These are phyloP conservation scores for Chloroclystis v-ata DNA, from an alignment of 2,888 invertebrate species.

Conservation along the genomic window DNA sequence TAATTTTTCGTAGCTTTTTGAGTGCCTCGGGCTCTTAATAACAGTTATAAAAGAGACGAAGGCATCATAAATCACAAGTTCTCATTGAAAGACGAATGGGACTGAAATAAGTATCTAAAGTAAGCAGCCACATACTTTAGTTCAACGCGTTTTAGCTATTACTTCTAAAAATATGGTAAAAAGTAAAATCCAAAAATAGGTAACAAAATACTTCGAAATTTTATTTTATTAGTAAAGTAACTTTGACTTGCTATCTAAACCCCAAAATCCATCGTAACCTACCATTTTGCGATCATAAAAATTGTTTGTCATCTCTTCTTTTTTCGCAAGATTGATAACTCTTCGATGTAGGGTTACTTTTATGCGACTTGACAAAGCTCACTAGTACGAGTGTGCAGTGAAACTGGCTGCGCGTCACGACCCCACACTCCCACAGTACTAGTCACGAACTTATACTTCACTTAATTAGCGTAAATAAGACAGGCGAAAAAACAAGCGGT, in stretches of 20 bases:
- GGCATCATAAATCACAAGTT: constrained; percentile 59
- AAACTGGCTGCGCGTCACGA: constrained; percentile 57
- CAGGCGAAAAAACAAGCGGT: constrained; percentile 63
- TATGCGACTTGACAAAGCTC: constrained; percentile 37
- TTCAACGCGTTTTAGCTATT: too few relatives aligned
- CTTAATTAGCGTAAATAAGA: constrained; percentile 77
- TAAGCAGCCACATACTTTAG: not conserved
- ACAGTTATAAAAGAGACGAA: constrained; percentile 59
- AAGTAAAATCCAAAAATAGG: too few relatives aligned
- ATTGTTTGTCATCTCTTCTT: too few relatives aligned
- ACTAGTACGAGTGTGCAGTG: constrained; percentile 21
- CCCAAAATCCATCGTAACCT: too few relatives aligned
- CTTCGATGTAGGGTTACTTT: too few relatives aligned
- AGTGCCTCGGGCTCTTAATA: constrained; percentile 54
- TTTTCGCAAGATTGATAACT: too few relatives aligned
- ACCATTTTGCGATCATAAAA: too few relatives aligned
- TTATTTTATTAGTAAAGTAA: too few relatives aligned
- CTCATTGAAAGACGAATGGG: constrained; percentile 15
- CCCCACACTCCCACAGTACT: constrained; percentile 61
- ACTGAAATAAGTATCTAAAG: not conserved
- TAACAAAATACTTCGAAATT: too few relatives aligned
- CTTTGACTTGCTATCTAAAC: too few relatives aligned
- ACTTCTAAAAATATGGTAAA: too few relatives aligned
- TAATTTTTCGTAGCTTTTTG: constrained; percentile 4
- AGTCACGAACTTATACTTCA: constrained; percentile 78